Evolutionary conservation across 2,888 invertebrate genomes (phyloP).

Genomic region (Idaea straminata): DNA sequence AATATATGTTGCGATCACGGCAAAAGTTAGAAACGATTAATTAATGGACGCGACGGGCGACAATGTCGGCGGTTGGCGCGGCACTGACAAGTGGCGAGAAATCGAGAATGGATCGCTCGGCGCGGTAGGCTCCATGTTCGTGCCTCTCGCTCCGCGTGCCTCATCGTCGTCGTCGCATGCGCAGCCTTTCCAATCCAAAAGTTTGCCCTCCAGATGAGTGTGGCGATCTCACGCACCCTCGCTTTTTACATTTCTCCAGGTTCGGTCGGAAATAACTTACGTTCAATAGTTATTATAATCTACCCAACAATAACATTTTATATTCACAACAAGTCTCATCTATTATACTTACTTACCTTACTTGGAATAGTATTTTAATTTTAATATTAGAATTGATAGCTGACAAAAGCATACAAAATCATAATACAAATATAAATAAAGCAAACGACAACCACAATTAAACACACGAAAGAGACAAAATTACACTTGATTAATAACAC

Average conservation of each 20-base stretch:
- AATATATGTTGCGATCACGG: slow-evolving; percentile 42
- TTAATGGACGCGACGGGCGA: slow-evolving; percentile 47
- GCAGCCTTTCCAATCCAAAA: slow-evolving; percentile 42
- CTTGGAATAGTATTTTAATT: no score
- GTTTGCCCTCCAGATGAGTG: slow-evolving; percentile 41
- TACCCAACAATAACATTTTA: no score
- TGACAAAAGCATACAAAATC: slow-evolving; percentile 34
- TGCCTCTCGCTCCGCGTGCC: slow-evolving; percentile 61
- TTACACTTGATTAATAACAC: slow-evolving; percentile 39
- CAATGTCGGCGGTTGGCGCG: slow-evolving; percentile 61
- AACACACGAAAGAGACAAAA: slow-evolving; percentile 34
- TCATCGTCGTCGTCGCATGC: slow-evolving; percentile 51
- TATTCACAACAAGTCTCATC: background rate
- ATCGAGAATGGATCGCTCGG: slow-evolving; percentile 56
- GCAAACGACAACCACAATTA: slow-evolving; percentile 35
- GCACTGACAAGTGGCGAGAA: slow-evolving; percentile 56
- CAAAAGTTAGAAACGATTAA: slow-evolving; percentile 37
- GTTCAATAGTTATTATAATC: background rate
- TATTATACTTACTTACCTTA: no score
- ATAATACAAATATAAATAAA: slow-evolving; percentile 27
- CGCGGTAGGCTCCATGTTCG: slow-evolving; percentile 31
- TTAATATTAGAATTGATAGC: slow-evolving; percentile 14
- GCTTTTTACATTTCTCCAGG: slow-evolving; percentile 42
- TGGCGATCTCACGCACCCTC: slow-evolving; percentile 53
- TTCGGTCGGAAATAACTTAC: slow-evolving; percentile 24